These are phyloP conservation scores for Lampropteryx suffumata DNA, from an alignment of 2,888 invertebrate genomes.

Conservation along the genomic window DNA sequence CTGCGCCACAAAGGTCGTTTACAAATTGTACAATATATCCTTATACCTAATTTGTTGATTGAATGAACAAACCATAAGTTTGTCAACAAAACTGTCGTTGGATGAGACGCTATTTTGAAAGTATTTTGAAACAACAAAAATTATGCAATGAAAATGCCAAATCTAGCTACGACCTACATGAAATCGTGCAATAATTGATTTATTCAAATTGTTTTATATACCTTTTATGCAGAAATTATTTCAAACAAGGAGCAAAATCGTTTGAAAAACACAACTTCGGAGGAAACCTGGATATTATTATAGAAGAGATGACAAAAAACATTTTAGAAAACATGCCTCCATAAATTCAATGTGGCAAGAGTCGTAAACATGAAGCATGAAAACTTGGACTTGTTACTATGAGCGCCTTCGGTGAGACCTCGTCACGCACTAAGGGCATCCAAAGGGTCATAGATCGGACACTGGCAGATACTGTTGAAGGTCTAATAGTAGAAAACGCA, in stretches of 20 bases:
- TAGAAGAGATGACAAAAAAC: background rate
- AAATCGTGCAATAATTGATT: slow-evolving; percentile 35
- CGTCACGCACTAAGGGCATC: slow-evolving; percentile 74
- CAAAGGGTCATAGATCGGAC: slow-evolving; percentile 63
- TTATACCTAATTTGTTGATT: too few relatives aligned
- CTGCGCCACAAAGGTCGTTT: too few relatives aligned
- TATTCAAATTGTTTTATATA: slow-evolving; percentile 25
- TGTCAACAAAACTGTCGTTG: slow-evolving; percentile 3
- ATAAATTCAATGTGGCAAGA: slow-evolving; percentile 50
- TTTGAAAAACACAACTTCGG: background rate
- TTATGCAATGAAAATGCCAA: slow-evolving; percentile 34
- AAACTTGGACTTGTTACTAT: slow-evolving; percentile 45
- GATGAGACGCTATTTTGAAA: slow-evolving; percentile 30
- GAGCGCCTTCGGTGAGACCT: slow-evolving; percentile 55
- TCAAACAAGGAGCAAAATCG: background rate
- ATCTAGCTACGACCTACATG: slow-evolving; percentile 34
- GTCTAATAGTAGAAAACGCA: slow-evolving; percentile 56
- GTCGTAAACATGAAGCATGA: slow-evolving; percentile 63
- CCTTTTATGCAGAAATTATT: background rate
- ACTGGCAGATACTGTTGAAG: slow-evolving; percentile 56
- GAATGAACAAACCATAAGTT: background rate
- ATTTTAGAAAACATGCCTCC: slow-evolving; percentile 28
- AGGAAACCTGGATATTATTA: too few relatives aligned
- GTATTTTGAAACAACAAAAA: slow-evolving; percentile 33
- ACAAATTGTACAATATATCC: too few relatives aligned